Conservation (phyloP, 2,888 invertebrate genomes). For the Philhelius pedissequus region DNA sequence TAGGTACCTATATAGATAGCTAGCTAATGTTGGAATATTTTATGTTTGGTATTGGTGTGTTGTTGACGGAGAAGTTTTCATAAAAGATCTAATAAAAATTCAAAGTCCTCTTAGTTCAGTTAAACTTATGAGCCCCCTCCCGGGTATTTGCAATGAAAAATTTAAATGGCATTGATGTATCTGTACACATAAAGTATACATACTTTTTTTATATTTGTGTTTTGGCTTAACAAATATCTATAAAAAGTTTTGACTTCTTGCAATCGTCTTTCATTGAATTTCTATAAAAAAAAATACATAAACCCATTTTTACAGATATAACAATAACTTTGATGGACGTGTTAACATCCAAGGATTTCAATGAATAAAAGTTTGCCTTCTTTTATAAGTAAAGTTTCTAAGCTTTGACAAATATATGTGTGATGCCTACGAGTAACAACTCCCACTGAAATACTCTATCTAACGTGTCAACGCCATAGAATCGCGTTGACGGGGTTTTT, state of each 20-base stretch:
- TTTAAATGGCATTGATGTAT: background rate
- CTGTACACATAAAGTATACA: too few species aligned
- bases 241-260: conserved; percentile 2
- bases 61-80: background rate
- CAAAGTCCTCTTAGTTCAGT: background rate
- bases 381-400: background rate
- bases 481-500: too few species aligned
- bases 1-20: background rate
- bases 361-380: background rate
- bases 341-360: background rate
- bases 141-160: background rate
- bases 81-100: background rate
- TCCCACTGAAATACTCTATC: background rate
- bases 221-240: background rate
- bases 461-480: too few species aligned
- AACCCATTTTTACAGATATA: background rate
- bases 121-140: background rate
- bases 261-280: background rate
- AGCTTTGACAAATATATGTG: background rate
- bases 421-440: background rate
- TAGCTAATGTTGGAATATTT: background rate
- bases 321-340: background rate
- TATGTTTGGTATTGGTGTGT: background rate
- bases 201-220: background rate
- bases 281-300: background rate